These are phyloP conservation scores for Sebastes alutus DNA, from an alignment of 2,797 vertebrate genomes.

Conservation along the genomic window DNA sequence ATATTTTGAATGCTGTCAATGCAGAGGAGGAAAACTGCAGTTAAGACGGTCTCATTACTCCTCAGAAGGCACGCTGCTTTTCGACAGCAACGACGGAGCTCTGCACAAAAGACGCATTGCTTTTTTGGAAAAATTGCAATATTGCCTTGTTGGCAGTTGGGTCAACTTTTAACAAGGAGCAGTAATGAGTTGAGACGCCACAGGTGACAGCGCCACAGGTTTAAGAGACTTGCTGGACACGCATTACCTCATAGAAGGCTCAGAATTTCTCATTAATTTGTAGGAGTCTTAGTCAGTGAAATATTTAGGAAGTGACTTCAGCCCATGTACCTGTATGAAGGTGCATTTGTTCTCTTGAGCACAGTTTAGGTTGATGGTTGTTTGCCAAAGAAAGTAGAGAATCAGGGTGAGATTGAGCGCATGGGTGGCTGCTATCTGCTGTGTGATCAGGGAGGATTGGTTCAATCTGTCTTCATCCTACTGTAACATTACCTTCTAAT, in stretches of 20 bases:
- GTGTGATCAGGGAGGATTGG: conserved; percentile 20
- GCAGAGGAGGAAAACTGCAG: conserved; percentile 47
- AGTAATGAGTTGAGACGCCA: conserved; percentile 40
- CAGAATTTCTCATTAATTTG: conserved; percentile 24
- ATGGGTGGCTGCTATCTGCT: conserved; percentile 15
- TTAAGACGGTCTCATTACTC: conserved; percentile 34
- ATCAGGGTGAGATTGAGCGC: not conserved
- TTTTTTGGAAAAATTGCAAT: not conserved
- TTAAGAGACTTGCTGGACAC: conserved; percentile 28
- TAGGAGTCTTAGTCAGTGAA: conserved; percentile 10
- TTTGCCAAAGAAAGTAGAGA: conserved; percentile 4
- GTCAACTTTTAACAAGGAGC: conserved; percentile 57
- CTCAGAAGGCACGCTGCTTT: conserved; percentile 16
- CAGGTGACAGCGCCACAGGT: conserved; percentile 33
- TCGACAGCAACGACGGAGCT: conserved; percentile 5
- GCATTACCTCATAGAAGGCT: not conserved
- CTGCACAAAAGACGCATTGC: not conserved
- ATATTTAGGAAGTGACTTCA: conserved; percentile 27
- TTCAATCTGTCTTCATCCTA: conserved; percentile 16
- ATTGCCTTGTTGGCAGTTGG: conserved; percentile 25
- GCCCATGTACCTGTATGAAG: conserved; percentile 7
- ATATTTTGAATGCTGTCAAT: conserved; percentile 70
- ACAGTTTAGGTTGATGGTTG: not conserved
- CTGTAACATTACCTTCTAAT: not conserved
- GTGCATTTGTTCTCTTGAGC: conserved; percentile 18